Conservation (phyloP, 2,113 vertebrate genomes). For the Monopterus albus region DNA sequence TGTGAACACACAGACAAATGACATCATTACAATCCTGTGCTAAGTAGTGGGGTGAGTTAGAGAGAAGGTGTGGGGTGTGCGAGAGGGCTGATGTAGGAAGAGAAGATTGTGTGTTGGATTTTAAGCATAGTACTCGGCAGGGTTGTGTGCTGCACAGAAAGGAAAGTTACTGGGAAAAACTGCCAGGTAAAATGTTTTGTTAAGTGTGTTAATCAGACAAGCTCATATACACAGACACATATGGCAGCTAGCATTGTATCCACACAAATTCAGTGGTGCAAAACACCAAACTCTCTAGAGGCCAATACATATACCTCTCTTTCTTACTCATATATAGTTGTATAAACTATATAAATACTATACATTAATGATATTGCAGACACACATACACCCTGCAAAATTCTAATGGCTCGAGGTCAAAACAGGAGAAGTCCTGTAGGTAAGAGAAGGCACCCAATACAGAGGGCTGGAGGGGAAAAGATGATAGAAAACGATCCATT, state of each 20-base stretch:
- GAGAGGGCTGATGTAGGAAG: slow-evolving; percentile 19
- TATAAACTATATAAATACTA: background rate
- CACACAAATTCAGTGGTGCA: background rate
- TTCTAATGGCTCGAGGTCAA: slow-evolving; percentile 22
- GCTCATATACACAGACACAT: background rate
- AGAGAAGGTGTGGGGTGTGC: slow-evolving; percentile 22
- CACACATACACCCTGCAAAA: background rate
- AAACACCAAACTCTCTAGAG: background rate
- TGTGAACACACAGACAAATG: slow-evolving; percentile 82
- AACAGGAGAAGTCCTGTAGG: slow-evolving; percentile 28
- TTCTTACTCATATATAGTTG: too few relatives aligned
- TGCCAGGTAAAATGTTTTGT: slow-evolving; percentile 41
- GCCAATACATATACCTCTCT: background rate
- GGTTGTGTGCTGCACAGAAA: slow-evolving; percentile 23
- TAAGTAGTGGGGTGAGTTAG: slow-evolving; percentile 35
- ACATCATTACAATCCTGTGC: slow-evolving; percentile 60
- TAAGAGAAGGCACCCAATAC: slow-evolving; percentile 11
- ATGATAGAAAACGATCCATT: slow-evolving; percentile 18
- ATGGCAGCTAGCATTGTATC: background rate
- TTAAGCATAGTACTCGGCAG: slow-evolving; percentile 11
- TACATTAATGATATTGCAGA: background rate
- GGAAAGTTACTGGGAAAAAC: slow-evolving; percentile 30
- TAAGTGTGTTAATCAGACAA: slow-evolving; percentile 44
- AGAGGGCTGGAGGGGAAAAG: slow-evolving; percentile 29
- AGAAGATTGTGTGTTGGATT: slow-evolving; percentile 17